These are phyloP conservation scores for Phrynosoma platyrhinos DNA, from an alignment of 2,113 vertebrate genomes.

Conservation along the genomic window DNA sequence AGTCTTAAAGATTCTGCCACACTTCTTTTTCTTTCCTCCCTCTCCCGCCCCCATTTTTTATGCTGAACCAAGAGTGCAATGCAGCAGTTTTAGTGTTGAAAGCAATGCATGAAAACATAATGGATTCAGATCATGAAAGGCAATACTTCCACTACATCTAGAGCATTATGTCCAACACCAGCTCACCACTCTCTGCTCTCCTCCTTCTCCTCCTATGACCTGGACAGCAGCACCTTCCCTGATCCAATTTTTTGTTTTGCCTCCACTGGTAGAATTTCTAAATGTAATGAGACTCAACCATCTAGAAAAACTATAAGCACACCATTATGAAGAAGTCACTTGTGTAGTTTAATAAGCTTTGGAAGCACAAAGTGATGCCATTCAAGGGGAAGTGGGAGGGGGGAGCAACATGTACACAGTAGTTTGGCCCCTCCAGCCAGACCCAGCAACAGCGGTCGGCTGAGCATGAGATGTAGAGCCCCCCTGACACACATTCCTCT, in stretches of 20 bases:
- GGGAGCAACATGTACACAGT: background rate
- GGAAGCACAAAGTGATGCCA: slow-evolving; percentile 11
- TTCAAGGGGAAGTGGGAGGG: background rate
- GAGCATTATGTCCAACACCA: no score
- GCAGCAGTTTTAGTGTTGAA: no score
- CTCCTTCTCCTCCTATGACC: background rate
- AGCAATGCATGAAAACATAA: no score
- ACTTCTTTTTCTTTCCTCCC: no score
- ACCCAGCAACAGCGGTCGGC: slow-evolving; percentile 6
- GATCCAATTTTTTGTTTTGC: no score
- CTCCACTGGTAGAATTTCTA: no score
- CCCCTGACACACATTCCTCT: background rate
- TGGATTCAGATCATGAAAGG: no score
- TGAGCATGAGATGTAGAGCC: slow-evolving; percentile 9
- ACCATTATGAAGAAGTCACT: background rate
- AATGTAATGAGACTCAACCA: no score
- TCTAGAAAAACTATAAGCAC: background rate
- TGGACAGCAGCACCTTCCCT: background rate
- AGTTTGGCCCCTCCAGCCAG: slow-evolving; percentile 8
- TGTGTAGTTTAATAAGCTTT: background rate
- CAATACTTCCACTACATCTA: no score
- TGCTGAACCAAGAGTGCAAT: no score
- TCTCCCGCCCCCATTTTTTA: no score
- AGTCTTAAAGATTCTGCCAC: no score
- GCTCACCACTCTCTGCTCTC: background rate